Base-by-base conservation (phyloP, 2,113 vertebrate species). In the Polypterus senegalus region DNA sequence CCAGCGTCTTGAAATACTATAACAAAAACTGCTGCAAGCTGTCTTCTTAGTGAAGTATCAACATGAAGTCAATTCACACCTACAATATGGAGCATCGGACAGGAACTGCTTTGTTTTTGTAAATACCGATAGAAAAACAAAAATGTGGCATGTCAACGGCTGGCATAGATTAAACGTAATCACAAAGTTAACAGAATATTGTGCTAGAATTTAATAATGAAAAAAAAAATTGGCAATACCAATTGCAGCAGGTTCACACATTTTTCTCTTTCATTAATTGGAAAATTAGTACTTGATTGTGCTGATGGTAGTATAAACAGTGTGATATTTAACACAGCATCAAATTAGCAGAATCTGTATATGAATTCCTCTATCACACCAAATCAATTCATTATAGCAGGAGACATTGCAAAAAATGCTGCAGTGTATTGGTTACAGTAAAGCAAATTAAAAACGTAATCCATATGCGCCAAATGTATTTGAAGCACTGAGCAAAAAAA, bases 281-380 rank as follows among this genome's bases (percentile, higher is more conserved):
- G 65, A 61, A 52, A 49, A 64, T 66, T 68, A 66, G 45, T 49
- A 9, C 53, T 58, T 27, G 61, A 57, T 65, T 57, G 58, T 60
- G 56, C 58, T 62, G 44, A 57, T 61, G 7, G 58, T 70, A 61
- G 55, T 53, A 9, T 48, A 65, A 63, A 48, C 48, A 61, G 67
- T 62, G 67, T 63, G 56, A 63, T 70, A 58, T 74, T 62, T 68
- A 75, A 79, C 67, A 76, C 70, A 67, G 69, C 66, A 70, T 67
- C 67, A 54, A 69, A 77, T 72, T 75, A 74, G 65, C 67, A 71
- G 66, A 60, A 71, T 69, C 74, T 63, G 64, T 68, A 68, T 71
- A 62, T 63, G 69, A 72, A 73, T 73, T 69, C 49, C 68, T 62
- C 72, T 54, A 63, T 67, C 48, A 56, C 58, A 57, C 61, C 58